These are phyloP conservation scores for Barnardius zonarius DNA, from an alignment of 2,113 vertebrate species.

Conservation along the genomic window DNA sequence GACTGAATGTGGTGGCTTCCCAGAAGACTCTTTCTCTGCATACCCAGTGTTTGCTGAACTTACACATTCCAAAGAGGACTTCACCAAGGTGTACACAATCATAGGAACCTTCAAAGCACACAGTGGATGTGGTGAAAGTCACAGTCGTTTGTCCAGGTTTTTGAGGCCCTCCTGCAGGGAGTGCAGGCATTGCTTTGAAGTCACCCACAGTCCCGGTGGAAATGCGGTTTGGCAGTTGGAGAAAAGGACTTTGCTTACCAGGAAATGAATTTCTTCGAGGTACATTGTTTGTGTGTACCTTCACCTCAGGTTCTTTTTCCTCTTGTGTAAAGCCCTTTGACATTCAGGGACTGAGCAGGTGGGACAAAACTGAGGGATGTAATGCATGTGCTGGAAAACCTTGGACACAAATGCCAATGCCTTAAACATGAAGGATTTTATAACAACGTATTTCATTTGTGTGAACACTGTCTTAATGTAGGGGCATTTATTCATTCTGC, in stretches of 20 bases:
- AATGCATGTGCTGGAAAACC: background rate
- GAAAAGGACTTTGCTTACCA: conserved; percentile 7
- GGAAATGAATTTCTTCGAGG: background rate
- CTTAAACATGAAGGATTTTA: background rate
- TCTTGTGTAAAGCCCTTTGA: background rate
- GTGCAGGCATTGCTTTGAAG: background rate
- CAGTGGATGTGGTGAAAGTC: background rate
- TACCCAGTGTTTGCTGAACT: background rate
- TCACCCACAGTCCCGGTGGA: background rate
- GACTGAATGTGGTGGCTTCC: background rate
- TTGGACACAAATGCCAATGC: background rate
- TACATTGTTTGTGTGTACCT: background rate
- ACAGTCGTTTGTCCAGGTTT: background rate
- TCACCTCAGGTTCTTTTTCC: background rate
- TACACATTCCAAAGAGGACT: background rate
- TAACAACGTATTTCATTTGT: background rate
- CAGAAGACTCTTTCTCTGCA: background rate
- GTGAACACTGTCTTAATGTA: background rate
- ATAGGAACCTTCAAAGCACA: background rate
- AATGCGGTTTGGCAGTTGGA: background rate
- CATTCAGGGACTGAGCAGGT: background rate
- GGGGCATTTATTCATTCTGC: background rate
- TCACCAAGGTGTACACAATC: background rate
- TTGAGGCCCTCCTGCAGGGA: background rate
- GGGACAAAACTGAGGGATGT: background rate